phyloP scores from a whole-genome alignment of 2,113 vertebrate genomes.

The Hiodon tergisus region DNA sequence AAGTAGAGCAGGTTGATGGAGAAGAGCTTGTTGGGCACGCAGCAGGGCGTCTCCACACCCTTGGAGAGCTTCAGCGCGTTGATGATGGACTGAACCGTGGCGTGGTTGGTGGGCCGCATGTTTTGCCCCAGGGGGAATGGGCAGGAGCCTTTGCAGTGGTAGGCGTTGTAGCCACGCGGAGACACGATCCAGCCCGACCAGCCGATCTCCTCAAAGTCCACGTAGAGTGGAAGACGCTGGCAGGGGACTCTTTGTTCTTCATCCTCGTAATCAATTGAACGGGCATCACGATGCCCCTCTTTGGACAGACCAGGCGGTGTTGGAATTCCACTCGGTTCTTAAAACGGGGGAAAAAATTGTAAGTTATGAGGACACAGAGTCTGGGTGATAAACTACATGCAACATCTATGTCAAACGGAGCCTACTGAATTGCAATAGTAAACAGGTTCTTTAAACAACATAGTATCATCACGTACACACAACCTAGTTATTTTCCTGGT shows the following conservation, averaged over 20 bases:
- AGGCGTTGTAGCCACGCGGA: conserved; percentile 73
- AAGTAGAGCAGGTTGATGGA: conserved; percentile 77
- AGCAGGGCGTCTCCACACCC: conserved; percentile 66
- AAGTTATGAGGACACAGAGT: background rate
- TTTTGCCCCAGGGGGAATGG: conserved; percentile 72
- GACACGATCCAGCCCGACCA: conserved; percentile 79
- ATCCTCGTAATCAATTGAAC: conserved; percentile 53
- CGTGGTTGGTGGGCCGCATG: conserved; percentile 75
- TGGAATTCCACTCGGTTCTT: conserved; percentile 40
- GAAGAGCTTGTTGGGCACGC: conserved; percentile 75
- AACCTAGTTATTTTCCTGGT: no score
- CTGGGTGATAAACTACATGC: background rate
- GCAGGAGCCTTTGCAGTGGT: conserved; percentile 74
- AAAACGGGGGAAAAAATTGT: no score
- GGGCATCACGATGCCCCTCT: conserved; percentile 43
- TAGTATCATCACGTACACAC: no score
- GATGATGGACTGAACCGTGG: conserved; percentile 76
- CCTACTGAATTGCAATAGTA: background rate
- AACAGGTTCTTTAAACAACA: background rate
- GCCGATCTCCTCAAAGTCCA: conserved; percentile 77
- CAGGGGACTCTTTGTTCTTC: conserved; percentile 47
- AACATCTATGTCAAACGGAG: background rate
- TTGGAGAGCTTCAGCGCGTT: conserved; percentile 70
- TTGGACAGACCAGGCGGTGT: conserved; percentile 34
- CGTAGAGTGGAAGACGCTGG: conserved; percentile 66